Evolutionary conservation across 2,888 invertebrate species (phyloP).

Genomic region (Drosophila atroscutellata): DNA sequence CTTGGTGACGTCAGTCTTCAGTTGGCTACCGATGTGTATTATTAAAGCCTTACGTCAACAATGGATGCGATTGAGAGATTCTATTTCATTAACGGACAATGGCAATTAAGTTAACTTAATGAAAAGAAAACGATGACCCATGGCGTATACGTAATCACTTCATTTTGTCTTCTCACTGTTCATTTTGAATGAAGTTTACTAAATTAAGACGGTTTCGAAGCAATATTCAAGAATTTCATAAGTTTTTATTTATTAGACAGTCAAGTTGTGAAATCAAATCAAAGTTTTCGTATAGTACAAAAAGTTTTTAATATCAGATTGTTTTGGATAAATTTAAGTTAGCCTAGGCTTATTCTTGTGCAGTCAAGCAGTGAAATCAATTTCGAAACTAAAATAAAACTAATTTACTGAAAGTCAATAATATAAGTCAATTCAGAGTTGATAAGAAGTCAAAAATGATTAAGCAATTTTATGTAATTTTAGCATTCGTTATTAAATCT

Average conservation of each 20-base stretch:
- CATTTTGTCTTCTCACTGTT: not conserved
- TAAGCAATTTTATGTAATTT: too few relatives aligned
- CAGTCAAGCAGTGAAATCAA: not conserved
- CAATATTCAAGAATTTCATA: not conserved
- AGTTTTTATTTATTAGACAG: not conserved
- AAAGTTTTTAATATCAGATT: not conserved
- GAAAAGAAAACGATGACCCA: slow-evolving; percentile 57
- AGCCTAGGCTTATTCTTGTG: not conserved
- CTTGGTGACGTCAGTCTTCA: slow-evolving; percentile 58
- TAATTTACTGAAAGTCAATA: not conserved
- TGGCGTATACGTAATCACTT: slow-evolving; percentile 62
- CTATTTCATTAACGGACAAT: slow-evolving; percentile 30
- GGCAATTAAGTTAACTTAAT: slow-evolving; percentile 53
- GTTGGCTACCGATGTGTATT: slow-evolving; percentile 7
- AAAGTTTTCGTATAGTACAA: not conserved
- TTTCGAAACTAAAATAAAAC: not conserved
- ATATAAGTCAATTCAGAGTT: not conserved
- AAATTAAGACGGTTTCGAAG: not conserved
- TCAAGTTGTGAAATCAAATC: not conserved
- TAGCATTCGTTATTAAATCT: too few relatives aligned
- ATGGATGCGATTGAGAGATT: slow-evolving; percentile 20
- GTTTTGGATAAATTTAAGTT: not conserved
- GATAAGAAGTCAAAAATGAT: not conserved
- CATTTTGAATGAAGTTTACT: not conserved
- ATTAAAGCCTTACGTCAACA: slow-evolving; percentile 36